A percentile compares a stretch with the other conserved stretches of the same genome.
phyloP scores from a whole-genome alignment of 2,113 vertebrate genomes.

The Apodemus sylvaticus region DNA sequence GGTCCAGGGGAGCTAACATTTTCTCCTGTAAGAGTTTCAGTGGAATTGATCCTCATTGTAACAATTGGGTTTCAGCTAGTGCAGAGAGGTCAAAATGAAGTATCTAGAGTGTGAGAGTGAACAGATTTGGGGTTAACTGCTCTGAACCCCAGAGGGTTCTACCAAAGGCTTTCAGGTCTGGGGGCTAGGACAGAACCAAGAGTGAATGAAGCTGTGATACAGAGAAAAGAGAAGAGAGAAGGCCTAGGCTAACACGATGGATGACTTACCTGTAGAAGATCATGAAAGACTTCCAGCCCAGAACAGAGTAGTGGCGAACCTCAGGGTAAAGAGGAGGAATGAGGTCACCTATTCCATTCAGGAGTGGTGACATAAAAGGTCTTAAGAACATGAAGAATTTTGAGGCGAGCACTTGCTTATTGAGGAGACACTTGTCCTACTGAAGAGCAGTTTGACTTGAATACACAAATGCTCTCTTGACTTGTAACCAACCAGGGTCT shows the following conservation, averaged over 20 bases:
- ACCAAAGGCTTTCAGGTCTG: neutral
- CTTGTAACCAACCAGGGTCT: neutral
- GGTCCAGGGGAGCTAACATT: neutral
- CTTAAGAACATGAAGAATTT: neutral
- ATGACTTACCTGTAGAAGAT: neutral
- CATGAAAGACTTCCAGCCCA: neutral
- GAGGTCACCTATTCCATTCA: neutral
- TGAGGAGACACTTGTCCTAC: neutral
- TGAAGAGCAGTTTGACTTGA: neutral
- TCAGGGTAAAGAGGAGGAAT: neutral
- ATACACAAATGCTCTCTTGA: neutral
- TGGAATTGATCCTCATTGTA: neutral
- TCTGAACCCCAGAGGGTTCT: neutral
- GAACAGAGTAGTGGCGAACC: neutral
- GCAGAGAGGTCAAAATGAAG: neutral
- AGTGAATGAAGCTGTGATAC: neutral
- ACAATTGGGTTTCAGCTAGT: neutral
- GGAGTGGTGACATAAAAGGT: neutral
- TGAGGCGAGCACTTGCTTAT: neutral
- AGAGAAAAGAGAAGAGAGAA: neutral
- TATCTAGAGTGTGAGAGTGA: neutral
- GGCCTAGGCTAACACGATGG: neutral
- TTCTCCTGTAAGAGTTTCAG: neutral
- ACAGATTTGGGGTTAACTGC: neutral
- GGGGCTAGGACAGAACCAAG: neutral